These are phyloP conservation scores for Trisateles emortualis DNA, from an alignment of 2,888 invertebrate genomes.

Conservation along the genomic window DNA sequence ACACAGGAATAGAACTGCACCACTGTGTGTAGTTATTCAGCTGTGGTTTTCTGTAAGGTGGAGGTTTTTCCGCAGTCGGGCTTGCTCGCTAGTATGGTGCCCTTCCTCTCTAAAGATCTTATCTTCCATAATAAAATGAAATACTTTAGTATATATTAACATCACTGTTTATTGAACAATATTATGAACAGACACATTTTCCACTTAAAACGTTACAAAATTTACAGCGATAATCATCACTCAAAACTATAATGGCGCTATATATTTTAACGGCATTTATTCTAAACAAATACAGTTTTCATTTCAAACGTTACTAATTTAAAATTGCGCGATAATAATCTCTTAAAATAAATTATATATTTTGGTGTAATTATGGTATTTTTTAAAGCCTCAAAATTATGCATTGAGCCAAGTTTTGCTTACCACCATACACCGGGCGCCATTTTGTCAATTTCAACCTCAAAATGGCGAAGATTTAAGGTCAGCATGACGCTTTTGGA, in stretches of 20 bases:
- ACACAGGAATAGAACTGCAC: too few species aligned
- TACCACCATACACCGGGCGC: background rate
- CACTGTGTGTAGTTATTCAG: too few species aligned
- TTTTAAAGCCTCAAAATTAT: background rate
- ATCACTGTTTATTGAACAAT: background rate
- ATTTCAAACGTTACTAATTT: background rate
- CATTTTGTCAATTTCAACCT: slow-evolving; percentile 2
- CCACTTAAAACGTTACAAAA: background rate
- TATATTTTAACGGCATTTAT: background rate
- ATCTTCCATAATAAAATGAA: too few species aligned
- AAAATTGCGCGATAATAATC: background rate
- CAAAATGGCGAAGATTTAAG: slow-evolving; percentile 62
- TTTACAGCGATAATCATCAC: background rate
- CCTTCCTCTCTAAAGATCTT: too few species aligned
- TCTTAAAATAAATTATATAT: background rate
- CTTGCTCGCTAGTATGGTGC: too few species aligned
- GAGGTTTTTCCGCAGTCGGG: too few species aligned
- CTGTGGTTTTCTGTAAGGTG: too few species aligned
- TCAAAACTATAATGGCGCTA: background rate
- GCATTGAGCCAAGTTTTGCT: background rate
- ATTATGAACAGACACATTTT: background rate
- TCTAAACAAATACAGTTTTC: background rate
- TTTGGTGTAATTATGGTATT: background rate
- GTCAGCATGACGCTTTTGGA: slow-evolving; percentile 75
- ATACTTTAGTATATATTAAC: too few species aligned